These are phyloP conservation scores for Philereme vetulata DNA, from an alignment of 2,888 invertebrate genomes.

Conservation along the genomic window DNA sequence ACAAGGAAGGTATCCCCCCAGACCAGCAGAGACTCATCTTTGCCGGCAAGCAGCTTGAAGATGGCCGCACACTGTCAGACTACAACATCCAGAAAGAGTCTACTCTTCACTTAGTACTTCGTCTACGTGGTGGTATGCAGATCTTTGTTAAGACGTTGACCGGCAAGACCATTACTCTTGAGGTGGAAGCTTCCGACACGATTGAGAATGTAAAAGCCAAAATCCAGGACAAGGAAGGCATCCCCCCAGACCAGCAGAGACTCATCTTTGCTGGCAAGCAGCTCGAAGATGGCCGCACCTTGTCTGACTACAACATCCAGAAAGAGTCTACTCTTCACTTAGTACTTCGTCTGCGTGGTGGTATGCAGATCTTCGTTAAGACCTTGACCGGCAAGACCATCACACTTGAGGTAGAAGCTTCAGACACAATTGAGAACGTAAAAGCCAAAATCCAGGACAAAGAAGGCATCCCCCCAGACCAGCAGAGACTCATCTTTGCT, in stretches of 20 bases:
- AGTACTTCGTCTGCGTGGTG: slow-evolving; percentile 19
- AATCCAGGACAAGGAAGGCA: slow-evolving; percentile 30
- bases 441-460: slow-evolving; percentile 25
- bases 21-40: slow-evolving; percentile 35
- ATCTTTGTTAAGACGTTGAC: slow-evolving; percentile 30
- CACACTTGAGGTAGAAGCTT: slow-evolving; percentile 19
- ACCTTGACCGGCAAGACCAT: slow-evolving; percentile 21
- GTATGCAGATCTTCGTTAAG: slow-evolving; percentile 26
- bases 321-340: slow-evolving; percentile 18
- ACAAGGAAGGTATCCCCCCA: slow-evolving; percentile 36
- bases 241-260: slow-evolving; percentile 28
- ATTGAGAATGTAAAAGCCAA: slow-evolving; percentile 27
- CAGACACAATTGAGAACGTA: slow-evolving; percentile 21
- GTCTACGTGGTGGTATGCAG: slow-evolving; percentile 36
- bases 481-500: too few relatives aligned
- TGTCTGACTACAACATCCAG: slow-evolving; percentile 25
- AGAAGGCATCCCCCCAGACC: too few relatives aligned
- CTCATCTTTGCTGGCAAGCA: slow-evolving; percentile 29
- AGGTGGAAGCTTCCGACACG: slow-evolving; percentile 26
- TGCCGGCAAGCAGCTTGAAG: slow-evolving; percentile 36
- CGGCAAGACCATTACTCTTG: slow-evolving; percentile 29
- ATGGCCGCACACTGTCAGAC: slow-evolving; percentile 33
- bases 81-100: slow-evolving; percentile 37
- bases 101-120: slow-evolving; percentile 30
- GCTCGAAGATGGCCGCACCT: slow-evolving; percentile 25